Evolutionary conservation across 2,888 invertebrate genomes (phyloP), one percentile per base, ranked within the genome.

Genomic region (Eurois occulta): DNA sequence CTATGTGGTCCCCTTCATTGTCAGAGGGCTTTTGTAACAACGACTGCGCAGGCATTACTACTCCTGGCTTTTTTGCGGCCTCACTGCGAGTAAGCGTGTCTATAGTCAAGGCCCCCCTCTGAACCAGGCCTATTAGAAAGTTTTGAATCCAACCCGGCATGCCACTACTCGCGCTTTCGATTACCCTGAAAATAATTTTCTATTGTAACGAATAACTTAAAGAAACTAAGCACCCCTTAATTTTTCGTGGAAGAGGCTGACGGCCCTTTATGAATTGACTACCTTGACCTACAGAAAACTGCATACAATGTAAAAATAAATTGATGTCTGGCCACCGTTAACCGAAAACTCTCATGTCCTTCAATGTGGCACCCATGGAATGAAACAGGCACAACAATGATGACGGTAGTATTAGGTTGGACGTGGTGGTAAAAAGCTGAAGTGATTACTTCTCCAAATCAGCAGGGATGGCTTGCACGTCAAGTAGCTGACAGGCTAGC

Each of bases 141-240:
- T 97, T 97, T 90, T 98, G 97, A 75, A 98, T 97, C 98, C 98
- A 98, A 2, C 98, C 98, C 0, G 98, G 97, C 92, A 97, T 97
- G 0, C 98, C 98, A 41, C 95, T 94, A 88, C 97, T 97, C 80
- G 96, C 97, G 48, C 96, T 95, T 89, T 98, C 97, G 83, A 98
- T 97, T 92, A 95, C 91, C 78, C 95, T 95, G 85, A 35, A 75
- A 78, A 77, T 66, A 18, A 2, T 13, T 52, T 68, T 52, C 11
- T 38, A 43, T 18, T 28, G 10, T 32, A 38, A 46, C 10, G 5
- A 38, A 13, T 18, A n/a, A 18, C 8, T n/a, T 16, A 48, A 52
- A 35, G 1, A 43, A 16, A n/a, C 32, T 60, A n/a, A n/a, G n/a
- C n/a, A 46, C 10, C 18, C 11, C 7, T 0, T 18, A 5, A 8